Evolutionary conservation across 2,797 vertebrate genomes (phyloP), one percentile per base, ranked within the genome.

Genomic region (Vireo griseus): DNA sequence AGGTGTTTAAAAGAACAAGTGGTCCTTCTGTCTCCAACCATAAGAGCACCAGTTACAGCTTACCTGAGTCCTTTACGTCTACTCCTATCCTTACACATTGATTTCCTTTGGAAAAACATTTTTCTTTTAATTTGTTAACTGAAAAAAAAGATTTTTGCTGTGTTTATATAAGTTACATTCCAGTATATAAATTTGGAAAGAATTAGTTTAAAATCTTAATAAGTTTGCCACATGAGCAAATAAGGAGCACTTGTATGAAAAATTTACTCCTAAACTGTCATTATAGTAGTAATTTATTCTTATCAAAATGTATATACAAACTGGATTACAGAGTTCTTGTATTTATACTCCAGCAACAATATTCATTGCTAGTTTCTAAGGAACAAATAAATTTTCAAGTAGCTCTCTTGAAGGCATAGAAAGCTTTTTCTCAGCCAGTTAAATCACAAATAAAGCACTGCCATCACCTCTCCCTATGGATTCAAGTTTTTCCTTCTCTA

Each of bases 61-160:
- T 77, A 92, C 82, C 65, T 58, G 54, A 92, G 55, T 83, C 75
- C 68, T 75, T 93, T 68, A 95, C 0, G 0, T 62, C 75, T 94
- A 88, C 29, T 91, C 65, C 61, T 95, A 91, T 88, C 66, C 83
- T 93, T 87, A 94, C 21, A 90, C 55, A 84, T 0, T 62, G 28
- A 42, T 66, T 95, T 87, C 48, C 86, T 93, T 79, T 57, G 57
- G 74, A 92, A 95, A 92, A 93, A 88, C 31, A 80, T 20, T 74
- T 76, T 59, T 37, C 52, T 89, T 84, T 80, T 51, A 63, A 81
- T 88, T 84, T 88, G 21, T 72, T 85, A 93, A 95, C 59, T 79
- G 83, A 88, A 94, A 91, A 51, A 94, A 90, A 91, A 79, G 51
- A 59, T 16, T 22, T 45, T 65, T 33, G 35, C 33, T 44, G 51